Evolutionary conservation across 2,888 invertebrate genomes (phyloP), one percentile per base, ranked within the genome.

Genomic region (Amphipyra tragopoginis): DNA sequence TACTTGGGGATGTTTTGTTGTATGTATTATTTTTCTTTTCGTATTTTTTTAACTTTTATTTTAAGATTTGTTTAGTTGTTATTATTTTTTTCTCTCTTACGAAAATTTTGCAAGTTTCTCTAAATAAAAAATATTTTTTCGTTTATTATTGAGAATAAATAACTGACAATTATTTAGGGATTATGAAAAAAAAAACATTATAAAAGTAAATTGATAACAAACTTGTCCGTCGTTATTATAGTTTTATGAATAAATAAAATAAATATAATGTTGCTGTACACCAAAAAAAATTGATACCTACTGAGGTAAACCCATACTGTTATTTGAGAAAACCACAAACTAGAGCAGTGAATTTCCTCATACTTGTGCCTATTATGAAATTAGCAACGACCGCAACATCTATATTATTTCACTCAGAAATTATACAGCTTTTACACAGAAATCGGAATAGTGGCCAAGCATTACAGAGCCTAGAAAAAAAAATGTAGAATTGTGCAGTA

Each of bases 1-100:
- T 94, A 93, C 75, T 79, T 92, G 73, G 94, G 93, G 48, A 75
- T 93, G 61, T 92, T 92, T 82, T 92, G 87, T 61, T 74, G 94
- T 94, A 89, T 75, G 94, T 94, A 88, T 76, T 73, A 65, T 5
- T 29, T 7, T 78, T 80, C 78, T 63, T 62, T 50, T 59, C 53
- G 45, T 64, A 58, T 52, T 66, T 61, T 76, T 52, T 48, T 21
- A 21, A 21, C 8, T 40, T 29, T 10, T 40, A 8, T 45, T 43
- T 44, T 10, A 5, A 10, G 11, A 1, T 36, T 45, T 40, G 48
- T n/a, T 39, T 70, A 49, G 44, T n/a, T 33, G 26, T 51, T 29
- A 21, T 10, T 26, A 5, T 33, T 26, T 49, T 52, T 10, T 4
- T 21, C 9, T 21, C 21, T 21, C 2, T 21, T 21, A 21, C 3